Conservation (phyloP, 2,888 invertebrate species). For the Atethmia centrago region DNA sequence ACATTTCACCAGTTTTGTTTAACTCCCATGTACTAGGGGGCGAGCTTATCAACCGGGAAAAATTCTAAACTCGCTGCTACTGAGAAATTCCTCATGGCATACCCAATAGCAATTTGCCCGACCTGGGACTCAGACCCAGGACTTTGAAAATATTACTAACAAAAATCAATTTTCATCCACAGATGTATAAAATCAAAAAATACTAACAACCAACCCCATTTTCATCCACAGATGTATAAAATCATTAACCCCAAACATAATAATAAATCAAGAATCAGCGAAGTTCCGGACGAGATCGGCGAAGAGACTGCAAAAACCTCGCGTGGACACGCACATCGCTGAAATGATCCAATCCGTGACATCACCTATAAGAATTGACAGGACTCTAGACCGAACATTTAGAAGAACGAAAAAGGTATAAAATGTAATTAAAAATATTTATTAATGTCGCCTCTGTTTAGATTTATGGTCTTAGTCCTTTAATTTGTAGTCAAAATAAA, state of each 20-base stretch:
- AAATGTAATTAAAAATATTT: conserved; percentile 37
- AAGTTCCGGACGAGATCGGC: conserved; percentile 82
- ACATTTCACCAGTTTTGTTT: no score
- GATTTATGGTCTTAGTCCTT: conserved; percentile 7
- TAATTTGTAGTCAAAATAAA: neutral
- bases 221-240: conserved; percentile 82
- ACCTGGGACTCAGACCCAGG: no score
- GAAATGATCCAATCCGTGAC: conserved; percentile 76
- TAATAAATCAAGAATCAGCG: conserved; percentile 78
- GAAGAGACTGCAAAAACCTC: conserved; percentile 76
- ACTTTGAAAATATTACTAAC: neutral
- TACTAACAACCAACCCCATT: neutral
- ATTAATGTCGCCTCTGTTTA: conserved; percentile 24
- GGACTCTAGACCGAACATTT: conserved; percentile 64
- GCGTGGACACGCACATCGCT: conserved; percentile 68
- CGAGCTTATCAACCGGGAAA: no score
- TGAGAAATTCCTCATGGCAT: neutral
- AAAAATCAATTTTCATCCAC: neutral
- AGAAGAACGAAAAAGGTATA: conserved; percentile 69
- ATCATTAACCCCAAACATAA: conserved; percentile 79
- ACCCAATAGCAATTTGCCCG: neutral
- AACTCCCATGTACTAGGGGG: no score
- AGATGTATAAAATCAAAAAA: neutral
- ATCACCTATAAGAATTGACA: conserved; percentile 73
- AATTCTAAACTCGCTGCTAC: neutral